Evolutionary conservation across 1,140 invertebrate genomes (phyloP).

Genomic region (Theocolax elegans): DNA sequence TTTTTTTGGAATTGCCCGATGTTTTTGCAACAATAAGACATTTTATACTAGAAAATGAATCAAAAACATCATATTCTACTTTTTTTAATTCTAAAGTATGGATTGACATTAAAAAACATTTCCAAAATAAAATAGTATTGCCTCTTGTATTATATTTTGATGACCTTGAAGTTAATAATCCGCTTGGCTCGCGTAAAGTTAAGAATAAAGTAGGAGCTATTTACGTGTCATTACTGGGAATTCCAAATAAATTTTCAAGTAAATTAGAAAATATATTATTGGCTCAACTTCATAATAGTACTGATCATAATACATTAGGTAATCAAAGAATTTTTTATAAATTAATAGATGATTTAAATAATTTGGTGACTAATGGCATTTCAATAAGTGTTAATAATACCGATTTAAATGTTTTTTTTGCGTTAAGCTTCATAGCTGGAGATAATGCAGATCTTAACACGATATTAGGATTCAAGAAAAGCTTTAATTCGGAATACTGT

Average conservation of each 20-base stretch:
- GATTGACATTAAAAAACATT: slow-evolving; percentile 8
- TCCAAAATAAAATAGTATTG: slow-evolving; percentile 25
- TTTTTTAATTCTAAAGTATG: slow-evolving; percentile 21
- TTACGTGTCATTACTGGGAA: slow-evolving; percentile 27
- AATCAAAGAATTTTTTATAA: slow-evolving; percentile 34
- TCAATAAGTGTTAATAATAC: slow-evolving; percentile 4
- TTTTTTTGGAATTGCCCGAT: slow-evolving; percentile 38
- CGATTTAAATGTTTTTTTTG: slow-evolving; percentile 46
- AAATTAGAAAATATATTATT: slow-evolving; percentile 42
- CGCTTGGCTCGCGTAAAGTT: slow-evolving; percentile 36
- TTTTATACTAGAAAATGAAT: slow-evolving; percentile 11
- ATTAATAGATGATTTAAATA: slow-evolving; percentile 32
- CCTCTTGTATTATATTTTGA: slow-evolving; percentile 37
- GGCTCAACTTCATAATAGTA: slow-evolving; percentile 32
- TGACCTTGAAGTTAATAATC: slow-evolving; percentile 41
- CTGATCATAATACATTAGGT: slow-evolving; percentile 28
- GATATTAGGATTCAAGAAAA: slow-evolving; percentile 49
- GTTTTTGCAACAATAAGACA: slow-evolving; percentile 23
- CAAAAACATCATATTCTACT: not conserved
- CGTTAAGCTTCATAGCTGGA: slow-evolving; percentile 47
- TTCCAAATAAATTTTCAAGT: slow-evolving; percentile 33
- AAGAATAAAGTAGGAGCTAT: slow-evolving; percentile 34
- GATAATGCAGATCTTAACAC: slow-evolving; percentile 54
- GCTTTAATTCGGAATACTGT: slow-evolving; percentile 50
- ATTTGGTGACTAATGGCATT: slow-evolving; percentile 23